Percentiles rank a stretch among this genome's conserved stretches.
phyloP scores from a whole-genome alignment of 2,797 vertebrate genomes.

The Peromyscus eremicus region DNA sequence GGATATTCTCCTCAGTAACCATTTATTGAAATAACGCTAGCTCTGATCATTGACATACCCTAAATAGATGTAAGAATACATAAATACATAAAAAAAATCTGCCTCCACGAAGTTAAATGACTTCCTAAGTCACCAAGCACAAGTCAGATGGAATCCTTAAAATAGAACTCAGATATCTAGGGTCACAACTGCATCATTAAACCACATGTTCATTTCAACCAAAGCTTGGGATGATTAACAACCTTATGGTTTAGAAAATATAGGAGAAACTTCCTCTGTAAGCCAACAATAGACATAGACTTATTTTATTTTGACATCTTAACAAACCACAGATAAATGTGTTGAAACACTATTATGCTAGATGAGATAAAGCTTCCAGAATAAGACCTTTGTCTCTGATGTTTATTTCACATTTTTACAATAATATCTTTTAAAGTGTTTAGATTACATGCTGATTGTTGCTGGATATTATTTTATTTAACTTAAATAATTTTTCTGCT shows the following conservation, averaged over 20 bases:
- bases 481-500: not conserved
- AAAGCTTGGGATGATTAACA: constrained; percentile 59
- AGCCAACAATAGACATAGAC: not conserved
- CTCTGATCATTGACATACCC: not conserved
- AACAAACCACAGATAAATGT: constrained; percentile 74
- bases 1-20: not conserved
- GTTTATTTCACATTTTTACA: not conserved
- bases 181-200: not conserved
- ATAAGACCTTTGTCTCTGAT: not conserved
- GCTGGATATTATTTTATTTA: not conserved
- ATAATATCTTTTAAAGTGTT: not conserved
- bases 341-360: constrained; percentile 39
- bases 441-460: not conserved
- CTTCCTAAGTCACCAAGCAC: constrained; percentile 32
- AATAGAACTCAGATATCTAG: constrained; percentile 22
- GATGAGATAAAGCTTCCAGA: constrained; percentile 50
- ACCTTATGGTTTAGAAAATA: constrained; percentile 22
- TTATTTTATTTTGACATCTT: constrained; percentile 55
- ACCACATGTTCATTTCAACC: not conserved
- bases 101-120: not conserved
- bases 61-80: not conserved
- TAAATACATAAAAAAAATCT: not conserved
- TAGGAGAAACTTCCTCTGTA: constrained; percentile 31
- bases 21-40: not conserved
- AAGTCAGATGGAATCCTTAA: constrained; percentile 1